These are phyloP conservation scores for Pseudomyrmex sp. DNA, from an alignment of 1,140 invertebrate species.

Conservation along the genomic window DNA sequence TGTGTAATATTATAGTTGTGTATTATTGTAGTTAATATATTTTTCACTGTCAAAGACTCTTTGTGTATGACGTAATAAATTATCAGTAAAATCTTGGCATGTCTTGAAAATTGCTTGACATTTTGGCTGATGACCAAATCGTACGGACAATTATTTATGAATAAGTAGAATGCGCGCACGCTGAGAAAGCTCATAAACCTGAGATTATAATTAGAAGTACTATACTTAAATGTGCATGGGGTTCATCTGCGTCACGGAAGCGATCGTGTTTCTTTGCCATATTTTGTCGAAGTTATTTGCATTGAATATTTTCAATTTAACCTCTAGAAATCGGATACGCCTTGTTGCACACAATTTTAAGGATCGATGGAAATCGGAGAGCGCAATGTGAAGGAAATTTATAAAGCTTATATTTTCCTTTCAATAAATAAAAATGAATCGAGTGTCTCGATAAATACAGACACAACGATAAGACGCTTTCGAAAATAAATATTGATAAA, in stretches of 20 bases:
- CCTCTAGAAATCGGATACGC: slow-evolving; percentile 4
- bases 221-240: not conserved
- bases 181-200: slow-evolving; percentile 3
- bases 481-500: not conserved
- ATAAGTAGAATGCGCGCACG: not conserved
- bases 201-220: slow-evolving; percentile 29
- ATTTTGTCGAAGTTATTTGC: not conserved
- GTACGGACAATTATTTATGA: not conserved
- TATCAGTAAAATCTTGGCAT: not conserved
- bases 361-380: not conserved
- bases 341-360: not conserved
- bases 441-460: slow-evolving; percentile 17
- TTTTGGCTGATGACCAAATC: not conserved
- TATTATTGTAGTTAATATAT: not conserved
- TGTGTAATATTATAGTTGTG: no score
- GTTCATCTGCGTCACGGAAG: not conserved
- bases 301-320: not conserved
- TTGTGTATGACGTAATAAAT: no score
- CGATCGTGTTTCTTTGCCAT: not conserved
- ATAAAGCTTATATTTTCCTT: not conserved
- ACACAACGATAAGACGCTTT: slow-evolving; percentile 6
- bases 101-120: not conserved
- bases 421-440: slow-evolving; percentile 1
- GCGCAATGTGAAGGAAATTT: not conserved
- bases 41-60: not conserved